phyloP scores from a whole-genome alignment of 2,888 invertebrate species.

The Agrotis segetum region DNA sequence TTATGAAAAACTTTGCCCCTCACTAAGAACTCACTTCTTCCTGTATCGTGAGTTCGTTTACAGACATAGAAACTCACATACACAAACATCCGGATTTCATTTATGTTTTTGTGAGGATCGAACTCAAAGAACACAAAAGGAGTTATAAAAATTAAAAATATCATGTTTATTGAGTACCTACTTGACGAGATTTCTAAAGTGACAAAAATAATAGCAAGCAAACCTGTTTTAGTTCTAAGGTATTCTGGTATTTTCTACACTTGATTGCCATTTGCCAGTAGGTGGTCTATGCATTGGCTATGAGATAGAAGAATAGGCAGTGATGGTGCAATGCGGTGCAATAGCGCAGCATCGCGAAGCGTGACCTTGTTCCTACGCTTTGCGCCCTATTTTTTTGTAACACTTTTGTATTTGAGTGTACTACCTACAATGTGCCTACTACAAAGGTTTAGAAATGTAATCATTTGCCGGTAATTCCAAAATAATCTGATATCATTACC shows the following conservation, averaged over 20 bases:
- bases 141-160: too few relatives aligned
- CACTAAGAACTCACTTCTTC: too few relatives aligned
- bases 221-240: too few relatives aligned
- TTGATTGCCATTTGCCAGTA: background rate
- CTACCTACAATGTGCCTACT: background rate
- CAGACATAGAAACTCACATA: too few relatives aligned
- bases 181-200: too few relatives aligned
- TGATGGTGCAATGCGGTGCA: constrained; percentile 60
- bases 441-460: background rate
- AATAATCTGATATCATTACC: background rate
- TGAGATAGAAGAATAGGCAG: constrained; percentile 2
- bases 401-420: constrained; percentile 20
- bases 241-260: background rate
- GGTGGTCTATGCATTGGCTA: constrained; percentile 8
- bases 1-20: too few relatives aligned
- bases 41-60: too few relatives aligned
- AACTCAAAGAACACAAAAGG: too few relatives aligned
- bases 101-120: too few relatives aligned
- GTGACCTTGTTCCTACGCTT: constrained; percentile 45
- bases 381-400: constrained; percentile 23
- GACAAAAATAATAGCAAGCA: too few relatives aligned
- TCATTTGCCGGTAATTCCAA: background rate
- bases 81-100: too few relatives aligned
- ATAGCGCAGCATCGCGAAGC: constrained; percentile 43
- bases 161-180: too few relatives aligned